Percentiles rank a stretch among this genome's conserved stretches.
Evolutionary conservation across 2,797 vertebrate genomes (phyloP).

Genomic region (Sandelia bainsii): DNA sequence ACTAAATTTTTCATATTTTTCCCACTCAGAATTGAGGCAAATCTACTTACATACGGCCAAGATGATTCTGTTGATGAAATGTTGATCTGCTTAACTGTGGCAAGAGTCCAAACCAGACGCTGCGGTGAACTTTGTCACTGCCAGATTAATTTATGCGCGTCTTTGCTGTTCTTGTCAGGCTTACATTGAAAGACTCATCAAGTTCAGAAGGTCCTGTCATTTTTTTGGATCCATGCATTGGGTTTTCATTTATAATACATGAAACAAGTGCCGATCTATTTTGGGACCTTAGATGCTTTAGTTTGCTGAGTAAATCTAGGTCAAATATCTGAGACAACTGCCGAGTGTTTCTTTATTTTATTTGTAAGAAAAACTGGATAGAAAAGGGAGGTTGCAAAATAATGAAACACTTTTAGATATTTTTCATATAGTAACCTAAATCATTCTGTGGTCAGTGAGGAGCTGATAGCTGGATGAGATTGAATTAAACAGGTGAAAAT

Average conservation of each 20-base stretch:
- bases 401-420: background rate
- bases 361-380: conserved; percentile 28
- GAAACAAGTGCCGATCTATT: conserved; percentile 73
- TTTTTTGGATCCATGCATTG: conserved; percentile 52
- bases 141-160: conserved; percentile 45
- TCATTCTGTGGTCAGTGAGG: background rate
- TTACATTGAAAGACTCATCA: conserved; percentile 37
- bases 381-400: conserved; percentile 32
- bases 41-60: conserved; percentile 4
- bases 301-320: conserved; percentile 66
- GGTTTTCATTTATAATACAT: conserved; percentile 73
- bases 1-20: conserved; percentile 11
- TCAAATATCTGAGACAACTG: conserved; percentile 59
- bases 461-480: background rate
- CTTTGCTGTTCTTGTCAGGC: conserved; percentile 42
- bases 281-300: conserved; percentile 55
- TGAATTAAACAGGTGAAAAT: background rate
- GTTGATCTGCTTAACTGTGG: conserved; percentile 33
- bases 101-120: conserved; percentile 31
- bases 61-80: conserved; percentile 34
- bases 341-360: conserved; percentile 31
- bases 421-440: conserved; percentile 1
- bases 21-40: conserved; percentile 3
- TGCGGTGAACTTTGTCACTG: conserved; percentile 4
- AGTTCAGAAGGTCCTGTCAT: conserved; percentile 58